Base-by-base conservation (phyloP, 1,140 invertebrate genomes). In the Procambarus virginalis region DNA sequence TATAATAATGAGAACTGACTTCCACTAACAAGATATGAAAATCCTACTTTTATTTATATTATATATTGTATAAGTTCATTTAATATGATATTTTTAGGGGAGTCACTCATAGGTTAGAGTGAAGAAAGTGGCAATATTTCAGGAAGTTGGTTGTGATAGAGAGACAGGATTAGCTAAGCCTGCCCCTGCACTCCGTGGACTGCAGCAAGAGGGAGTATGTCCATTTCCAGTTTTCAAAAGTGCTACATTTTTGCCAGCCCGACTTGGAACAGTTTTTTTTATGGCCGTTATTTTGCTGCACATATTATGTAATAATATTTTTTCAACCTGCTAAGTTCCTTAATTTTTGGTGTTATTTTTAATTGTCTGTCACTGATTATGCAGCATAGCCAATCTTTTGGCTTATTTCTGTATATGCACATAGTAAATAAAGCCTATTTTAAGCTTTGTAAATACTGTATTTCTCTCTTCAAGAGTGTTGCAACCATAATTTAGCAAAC, bases 81-180 rank as follows among this genome's bases (percentile, higher is more conserved):
- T 73, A 8, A 34, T 20, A 22, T 73, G 20, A 34, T 34, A 58
- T 75, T 34, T 75, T 51, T 89, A 34, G 77, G n/a, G 22, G 55
- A n/a, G 46, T 34, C 75, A 68, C 75, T 34, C 48, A 20, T 49
- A 58, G 55, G 88, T 84, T 83, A 51, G 81, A 79, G 76, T 89
- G 88, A 89, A 89, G 88, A 84, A 84, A 77, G 60, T 89, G 88
- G 88, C 88, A 84, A 89, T 84, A 68, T 89, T 89, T 89, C 88
- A 89, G 88, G 88, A 89, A 78, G 88, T 89, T 89, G 88, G 81
- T 89, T 89, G 88, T 89, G 88, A 89, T 84, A 89, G 88, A 78
- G 88, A 89, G 75, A 83, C 81, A 84, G 88, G 88, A 58, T 83
- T 84, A 78, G 58, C 88, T 84, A 89, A 89, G 75, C 70, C 88